phyloP scores from a whole-genome alignment of 2,888 invertebrate genomes.

The Drosophila cracens region DNA sequence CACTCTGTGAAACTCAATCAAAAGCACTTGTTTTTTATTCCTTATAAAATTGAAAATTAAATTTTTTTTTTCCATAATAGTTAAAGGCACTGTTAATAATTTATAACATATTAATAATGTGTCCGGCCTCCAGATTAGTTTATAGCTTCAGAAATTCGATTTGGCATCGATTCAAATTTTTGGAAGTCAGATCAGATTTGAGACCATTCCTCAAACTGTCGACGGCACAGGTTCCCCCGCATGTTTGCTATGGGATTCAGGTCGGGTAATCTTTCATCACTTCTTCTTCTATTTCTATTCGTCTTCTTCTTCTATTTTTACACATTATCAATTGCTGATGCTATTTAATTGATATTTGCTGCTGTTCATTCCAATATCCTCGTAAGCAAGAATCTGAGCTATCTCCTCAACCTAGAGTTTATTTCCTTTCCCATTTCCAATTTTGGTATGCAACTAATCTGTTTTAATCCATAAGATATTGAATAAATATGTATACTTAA shows the following conservation, averaged over 20 bases:
- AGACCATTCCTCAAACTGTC: background rate
- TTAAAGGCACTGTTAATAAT: background rate
- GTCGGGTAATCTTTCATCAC: background rate
- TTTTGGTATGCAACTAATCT: background rate
- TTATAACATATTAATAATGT: background rate
- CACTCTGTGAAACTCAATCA: background rate
- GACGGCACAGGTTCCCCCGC: background rate
- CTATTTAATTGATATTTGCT: background rate
- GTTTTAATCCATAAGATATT: background rate
- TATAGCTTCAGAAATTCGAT: background rate
- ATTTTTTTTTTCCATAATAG: background rate
- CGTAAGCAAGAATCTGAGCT: background rate
- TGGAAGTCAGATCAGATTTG: background rate
- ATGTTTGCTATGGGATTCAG: background rate
- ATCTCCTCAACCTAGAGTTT: fast-evolving
- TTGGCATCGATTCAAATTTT: background rate
- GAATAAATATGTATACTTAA: background rate
- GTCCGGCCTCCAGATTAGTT: background rate
- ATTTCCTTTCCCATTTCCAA: background rate
- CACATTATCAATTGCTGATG: background rate
- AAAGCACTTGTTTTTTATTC: background rate
- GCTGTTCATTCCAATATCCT: background rate
- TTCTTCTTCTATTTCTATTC: background rate
- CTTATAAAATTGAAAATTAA: background rate
- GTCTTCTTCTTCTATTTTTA: background rate